These are phyloP conservation scores for Paracanthobrama guichenoti DNA, from an alignment of 2,113 vertebrate species.

Conservation along the genomic window DNA sequence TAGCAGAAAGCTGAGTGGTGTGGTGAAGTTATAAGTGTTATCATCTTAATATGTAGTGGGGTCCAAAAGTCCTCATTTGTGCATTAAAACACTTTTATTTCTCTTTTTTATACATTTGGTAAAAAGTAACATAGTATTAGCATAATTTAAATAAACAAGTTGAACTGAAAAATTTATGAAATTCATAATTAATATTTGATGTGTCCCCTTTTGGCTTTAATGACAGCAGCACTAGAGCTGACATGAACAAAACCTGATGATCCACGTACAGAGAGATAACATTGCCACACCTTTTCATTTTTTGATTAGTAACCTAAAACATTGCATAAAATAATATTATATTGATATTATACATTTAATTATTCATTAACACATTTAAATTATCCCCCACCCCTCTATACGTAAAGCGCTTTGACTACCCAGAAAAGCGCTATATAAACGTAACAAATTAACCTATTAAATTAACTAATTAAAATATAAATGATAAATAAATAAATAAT, in stretches of 20 bases:
- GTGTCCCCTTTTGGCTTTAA: background rate
- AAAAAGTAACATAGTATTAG: background rate
- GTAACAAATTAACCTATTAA: no score
- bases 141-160: background rate
- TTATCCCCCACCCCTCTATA: no score
- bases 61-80: background rate
- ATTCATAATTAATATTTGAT: background rate
- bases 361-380: no score
- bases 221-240: background rate
- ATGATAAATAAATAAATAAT: no score
- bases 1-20: background rate
- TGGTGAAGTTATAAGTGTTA: background rate
- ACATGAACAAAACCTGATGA: background rate
- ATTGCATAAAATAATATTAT: background rate
- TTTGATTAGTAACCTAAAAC: background rate
- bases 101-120: background rate
- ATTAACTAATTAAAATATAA: no score
- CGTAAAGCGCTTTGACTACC: no score
- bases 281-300: background rate
- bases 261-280: background rate
- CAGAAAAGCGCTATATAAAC: no score
- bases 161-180: background rate
- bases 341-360: no score
- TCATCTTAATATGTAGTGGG: background rate
- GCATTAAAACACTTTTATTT: background rate